Base-by-base conservation (phyloP, 2,888 invertebrate species). In the Xanthostigma xanthostigma region DNA sequence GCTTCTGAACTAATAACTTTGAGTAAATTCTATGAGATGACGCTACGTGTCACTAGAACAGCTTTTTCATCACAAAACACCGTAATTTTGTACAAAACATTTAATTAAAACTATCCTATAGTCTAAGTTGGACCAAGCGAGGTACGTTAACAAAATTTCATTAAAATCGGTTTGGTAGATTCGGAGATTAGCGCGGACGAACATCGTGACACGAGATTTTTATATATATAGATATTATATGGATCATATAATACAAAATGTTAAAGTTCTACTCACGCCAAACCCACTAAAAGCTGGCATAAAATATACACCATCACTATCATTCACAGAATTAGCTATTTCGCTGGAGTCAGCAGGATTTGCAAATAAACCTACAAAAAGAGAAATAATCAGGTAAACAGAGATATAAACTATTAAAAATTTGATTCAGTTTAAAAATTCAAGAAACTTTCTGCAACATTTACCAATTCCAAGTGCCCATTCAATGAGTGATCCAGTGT, bases 211-310 rank as follows among this genome's bases (percentile, higher is more conserved):
- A n/a, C n/a, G n/a, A n/a, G n/a, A n/a, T n/a, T n/a, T n/a, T n/a
- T n/a, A n/a, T n/a, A n/a, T n/a, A n/a, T n/a, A n/a, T n/a, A n/a
- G n/a, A n/a, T 2, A 17, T 17, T 17, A 17, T 17, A 17, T 17
- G 2, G 17, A 17, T 17, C 17, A 45, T 41, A 40, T 37, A 50
- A 42, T 36, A 33, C 43, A 39, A 8, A 33, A 40, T 44, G 9
- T 41, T 5, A 11, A 17, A 50, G 48, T 45, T 36, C 50, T 50
- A 57, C 62, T 70, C 68, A 89, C 90, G 64, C 90, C 88, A 46
- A 91, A 69, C 36, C 92, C 92, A 65, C 85, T 86, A 59, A 93
- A 92, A 0, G 90, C 90, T 2, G 94, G 92, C 56, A 94, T 74
- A 64, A 94, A 94, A 64, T 76, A 89, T 2, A 89, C 83, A 6